Conservation (phyloP, 2,888 invertebrate genomes). For the Thymelicus sylvestris region DNA sequence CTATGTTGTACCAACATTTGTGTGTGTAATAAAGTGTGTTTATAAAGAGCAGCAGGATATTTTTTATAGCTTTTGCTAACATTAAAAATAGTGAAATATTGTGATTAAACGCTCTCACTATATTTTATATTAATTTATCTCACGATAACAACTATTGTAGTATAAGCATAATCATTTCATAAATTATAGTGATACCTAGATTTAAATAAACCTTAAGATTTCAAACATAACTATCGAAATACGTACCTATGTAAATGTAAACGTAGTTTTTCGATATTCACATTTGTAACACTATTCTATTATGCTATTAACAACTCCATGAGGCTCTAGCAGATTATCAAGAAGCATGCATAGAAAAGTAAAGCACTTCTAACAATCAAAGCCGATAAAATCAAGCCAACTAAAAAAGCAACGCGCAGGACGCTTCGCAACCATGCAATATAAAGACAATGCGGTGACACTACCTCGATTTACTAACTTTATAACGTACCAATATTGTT, state of each 20-base stretch:
- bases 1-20: no score
- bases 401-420: slow-evolving; percentile 11
- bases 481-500: slow-evolving; percentile 18
- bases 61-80: not conserved
- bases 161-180: no score
- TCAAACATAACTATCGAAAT: no score
- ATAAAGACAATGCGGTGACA: slow-evolving; percentile 42
- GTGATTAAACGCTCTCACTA: not conserved
- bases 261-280: no score
- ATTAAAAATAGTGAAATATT: not conserved
- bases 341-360: slow-evolving; percentile 8
- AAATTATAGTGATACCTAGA: no score
- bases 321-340: slow-evolving; percentile 1
- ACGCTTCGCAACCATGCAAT: slow-evolving; percentile 24
- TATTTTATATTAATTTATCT: no score
- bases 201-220: no score
- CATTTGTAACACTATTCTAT: not conserved
- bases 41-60: not conserved
- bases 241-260: no score
- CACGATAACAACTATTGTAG: not conserved
- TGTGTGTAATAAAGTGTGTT: not conserved
- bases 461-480: slow-evolving; percentile 52
- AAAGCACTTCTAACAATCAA: slow-evolving; percentile 12
- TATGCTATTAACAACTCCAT: not conserved
- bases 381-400: not conserved